These are phyloP conservation scores for Drosophila fungiperda DNA, from an alignment of 2,888 invertebrate species.

Conservation along the genomic window DNA sequence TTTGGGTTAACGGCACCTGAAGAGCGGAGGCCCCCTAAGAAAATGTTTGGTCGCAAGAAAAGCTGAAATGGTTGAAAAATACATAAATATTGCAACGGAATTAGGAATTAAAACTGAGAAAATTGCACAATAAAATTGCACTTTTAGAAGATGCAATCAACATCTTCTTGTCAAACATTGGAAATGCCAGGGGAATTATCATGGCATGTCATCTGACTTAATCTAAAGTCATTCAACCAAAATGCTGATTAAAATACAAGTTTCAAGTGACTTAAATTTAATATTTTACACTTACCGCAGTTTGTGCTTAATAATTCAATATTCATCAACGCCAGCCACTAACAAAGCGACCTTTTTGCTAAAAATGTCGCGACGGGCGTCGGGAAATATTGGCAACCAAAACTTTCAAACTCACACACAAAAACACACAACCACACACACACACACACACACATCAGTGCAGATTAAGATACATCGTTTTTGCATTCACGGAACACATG, in stretches of 20 bases:
- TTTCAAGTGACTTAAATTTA: constrained; percentile 18
- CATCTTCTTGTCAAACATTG: background rate
- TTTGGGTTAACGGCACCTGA: background rate
- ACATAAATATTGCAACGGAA: background rate
- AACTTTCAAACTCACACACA: constrained; percentile 46
- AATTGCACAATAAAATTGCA: background rate
- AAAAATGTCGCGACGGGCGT: constrained; percentile 24
- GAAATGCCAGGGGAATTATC: background rate
- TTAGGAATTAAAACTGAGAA: background rate
- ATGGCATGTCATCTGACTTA: background rate
- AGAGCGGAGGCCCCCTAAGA: background rate
- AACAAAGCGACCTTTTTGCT: constrained; percentile 28
- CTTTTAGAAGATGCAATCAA: background rate
- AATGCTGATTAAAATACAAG: background rate
- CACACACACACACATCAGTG: constrained; percentile 16
- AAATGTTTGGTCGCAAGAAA: background rate
- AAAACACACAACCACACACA: constrained; percentile 24
- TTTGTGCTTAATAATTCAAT: constrained; percentile 39
- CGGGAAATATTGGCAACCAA: constrained; percentile 32
- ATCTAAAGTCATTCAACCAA: background rate
- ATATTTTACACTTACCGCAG: constrained; percentile 15
- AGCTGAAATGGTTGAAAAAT: background rate
- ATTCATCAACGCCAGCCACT: constrained; percentile 44
- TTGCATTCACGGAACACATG: constrained; percentile 71
- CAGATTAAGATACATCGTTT: constrained; percentile 64